Conservation (phyloP, 2,113 vertebrate genomes). For the Donacobius atricapilla region DNA sequence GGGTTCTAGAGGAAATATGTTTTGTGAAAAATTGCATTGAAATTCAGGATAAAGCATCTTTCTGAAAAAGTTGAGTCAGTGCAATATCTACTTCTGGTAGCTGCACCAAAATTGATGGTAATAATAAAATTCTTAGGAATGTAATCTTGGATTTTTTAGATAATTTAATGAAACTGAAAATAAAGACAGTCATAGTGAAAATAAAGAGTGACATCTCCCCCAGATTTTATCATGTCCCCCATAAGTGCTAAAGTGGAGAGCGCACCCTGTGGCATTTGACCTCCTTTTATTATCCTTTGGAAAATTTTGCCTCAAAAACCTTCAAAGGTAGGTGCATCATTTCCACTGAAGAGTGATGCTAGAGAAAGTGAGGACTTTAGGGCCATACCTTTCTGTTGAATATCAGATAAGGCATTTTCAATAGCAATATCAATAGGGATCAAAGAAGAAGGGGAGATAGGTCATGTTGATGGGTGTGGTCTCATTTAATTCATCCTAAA, state of each 20-base stretch:
- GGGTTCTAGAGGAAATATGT: background rate
- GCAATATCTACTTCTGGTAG: background rate
- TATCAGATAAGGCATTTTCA: background rate
- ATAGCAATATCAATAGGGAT: background rate
- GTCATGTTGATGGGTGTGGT: background rate
- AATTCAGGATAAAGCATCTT: background rate
- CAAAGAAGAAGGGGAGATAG: background rate
- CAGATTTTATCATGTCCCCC: background rate
- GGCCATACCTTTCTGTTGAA: background rate
- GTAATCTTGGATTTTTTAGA: background rate
- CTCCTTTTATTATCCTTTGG: background rate
- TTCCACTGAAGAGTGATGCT: background rate
- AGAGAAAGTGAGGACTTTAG: background rate
- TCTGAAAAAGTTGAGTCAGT: background rate
- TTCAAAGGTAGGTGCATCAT: background rate
- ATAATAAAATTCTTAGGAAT: background rate
- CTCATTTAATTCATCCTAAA: background rate
- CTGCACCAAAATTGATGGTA: background rate
- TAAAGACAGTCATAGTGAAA: background rate
- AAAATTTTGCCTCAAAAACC: background rate
- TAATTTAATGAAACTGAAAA: background rate
- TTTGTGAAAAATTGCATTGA: background rate
- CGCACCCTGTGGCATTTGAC: fast-evolving
- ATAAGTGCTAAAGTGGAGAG: background rate
- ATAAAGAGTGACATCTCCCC: background rate